Base-by-base conservation (phyloP, 2,113 vertebrate genomes). In the Hyperopisus bebe region DNA sequence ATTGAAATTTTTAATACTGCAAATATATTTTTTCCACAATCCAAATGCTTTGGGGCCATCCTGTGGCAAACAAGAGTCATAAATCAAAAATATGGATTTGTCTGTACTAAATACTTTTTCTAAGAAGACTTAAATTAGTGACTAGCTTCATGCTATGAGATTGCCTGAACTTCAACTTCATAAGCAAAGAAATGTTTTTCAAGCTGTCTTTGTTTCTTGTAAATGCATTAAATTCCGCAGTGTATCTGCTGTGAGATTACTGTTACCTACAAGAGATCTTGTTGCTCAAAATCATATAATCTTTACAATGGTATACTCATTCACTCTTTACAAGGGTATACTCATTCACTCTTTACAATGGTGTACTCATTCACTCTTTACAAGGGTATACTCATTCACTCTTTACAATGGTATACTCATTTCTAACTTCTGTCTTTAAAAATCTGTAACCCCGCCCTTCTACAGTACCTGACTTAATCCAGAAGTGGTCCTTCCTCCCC, bases 21-120 rank as follows among this genome's bases (percentile, higher is more conserved):
- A 91, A 91, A 90, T 90, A 88, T 53, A 88, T 47, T 92, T 93
- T 91, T 92, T 89, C 89, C 88, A 44, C 58, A 74, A 87, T 85
- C 88, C 48, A 91, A 90, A 88, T 87, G 90, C 88, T 89, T 83
- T 70, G 90, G 90, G 90, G 87, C 89, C 80, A 4, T 15, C 53
- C 86, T 88, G 87, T 88, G 90, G 92, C 89, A 93, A 88, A 89
- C n/a, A 13, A 27, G 91, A 86, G 87, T 77, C 47, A 91, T 93
- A 91, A 94, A 93, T 94, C 90, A 93, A 89, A 15, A 39, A 3
- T 15, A 74, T 83, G 51, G 35, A 58, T 53, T 58, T 90, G 82
- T 90, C 90, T 90, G 86, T 27, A 48, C 39, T 86, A 31, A 74
- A 47, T 74, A 82, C 27, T 24, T 47, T 42, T 46, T 31, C 35